These are phyloP conservation scores for Megalonaias nervosa DNA, from an alignment of 1,140 invertebrate species.

Conservation along the genomic window DNA sequence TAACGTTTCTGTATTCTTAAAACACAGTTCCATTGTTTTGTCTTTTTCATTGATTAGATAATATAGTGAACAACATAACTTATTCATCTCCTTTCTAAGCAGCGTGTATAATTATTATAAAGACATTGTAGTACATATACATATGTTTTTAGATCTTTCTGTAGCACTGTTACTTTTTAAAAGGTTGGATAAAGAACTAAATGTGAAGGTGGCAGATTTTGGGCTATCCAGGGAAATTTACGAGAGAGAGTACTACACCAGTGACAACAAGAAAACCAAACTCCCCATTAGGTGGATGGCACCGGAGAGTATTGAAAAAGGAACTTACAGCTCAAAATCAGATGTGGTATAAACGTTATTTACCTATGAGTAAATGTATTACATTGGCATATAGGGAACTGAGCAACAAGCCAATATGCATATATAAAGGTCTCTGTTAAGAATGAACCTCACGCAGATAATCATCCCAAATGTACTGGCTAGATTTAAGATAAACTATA, in stretches of 20 bases:
- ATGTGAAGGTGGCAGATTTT: conserved; percentile 75
- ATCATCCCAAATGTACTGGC: too few relatives aligned
- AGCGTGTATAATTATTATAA: not conserved
- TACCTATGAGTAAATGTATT: too few relatives aligned
- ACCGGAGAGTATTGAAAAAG: conserved; percentile 68
- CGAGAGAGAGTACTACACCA: conserved; percentile 72
- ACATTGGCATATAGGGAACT: too few relatives aligned
- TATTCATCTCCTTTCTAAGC: not conserved
- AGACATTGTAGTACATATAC: not conserved
- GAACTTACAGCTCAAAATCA: conserved; percentile 65
- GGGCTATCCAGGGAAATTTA: conserved; percentile 74
- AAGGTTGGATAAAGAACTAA: conserved; percentile 68
- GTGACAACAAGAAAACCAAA: conserved; percentile 66
- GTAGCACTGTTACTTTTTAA: not conserved
- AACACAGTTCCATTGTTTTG: too few relatives aligned
- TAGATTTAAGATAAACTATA: too few relatives aligned
- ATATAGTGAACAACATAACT: too few relatives aligned
- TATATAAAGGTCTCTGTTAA: too few relatives aligned
- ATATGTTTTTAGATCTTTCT: not conserved
- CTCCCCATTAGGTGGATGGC: conserved; percentile 73
- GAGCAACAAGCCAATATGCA: too few relatives aligned
- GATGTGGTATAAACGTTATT: conserved; percentile 65
- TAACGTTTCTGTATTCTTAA: too few relatives aligned
- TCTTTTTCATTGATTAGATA: too few relatives aligned
- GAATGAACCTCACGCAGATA: too few relatives aligned